Evolutionary conservation across 2,113 vertebrate genomes (phyloP), one percentile per base, ranked within the genome.

Genomic region (Nasalis larvatus): DNA sequence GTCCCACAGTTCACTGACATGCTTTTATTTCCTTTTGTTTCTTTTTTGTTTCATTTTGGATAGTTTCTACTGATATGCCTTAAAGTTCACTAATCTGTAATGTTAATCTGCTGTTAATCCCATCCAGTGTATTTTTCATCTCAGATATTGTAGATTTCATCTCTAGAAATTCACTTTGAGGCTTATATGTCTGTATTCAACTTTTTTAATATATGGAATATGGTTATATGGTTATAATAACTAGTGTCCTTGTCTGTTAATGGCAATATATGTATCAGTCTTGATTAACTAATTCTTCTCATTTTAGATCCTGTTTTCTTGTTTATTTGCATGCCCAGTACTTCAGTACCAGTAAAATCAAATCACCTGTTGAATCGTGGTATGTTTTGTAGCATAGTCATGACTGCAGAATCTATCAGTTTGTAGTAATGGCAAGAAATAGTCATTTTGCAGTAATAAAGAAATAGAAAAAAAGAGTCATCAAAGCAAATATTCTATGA

Each of bases 391-490:
- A 99, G 99, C 97, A 99, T 95, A 95, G 98, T 98, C 98, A 99
- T 97, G 60, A 98, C 98, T 60, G 97, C 94, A 90, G 98, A 80
- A 73, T 98, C 97, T 88, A 99, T 99, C 99, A 68, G 98, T 99
- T 98, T 99, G 98, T 97, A 99, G 97, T 92, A 99, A 96, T 45
- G 98, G 97, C 84, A 99, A 99, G 71, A 99, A 99, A 92, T 99
- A 98, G 94, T 98, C 97, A 18, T 99, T 99, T 97, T 98, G 98
- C 88, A 99, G 98, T 18, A 99, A 99, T 99, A 98, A 6, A 94
- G 95, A 47, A 92, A 92, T 69, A 83, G n/a, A 66, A 76, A 45
- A 56, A 77, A 77, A 89, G 84, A 0, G 32, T 97, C 8, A 97
- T 94, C 30, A 94, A 97, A 96, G 77, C 35, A 92, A 0, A 6